A percentile compares a stretch with the other conserved stretches of the same genome.
These are phyloP conservation scores for Luperina nickerlii DNA, from an alignment of 2,888 invertebrate genomes.

Conservation along the genomic window DNA sequence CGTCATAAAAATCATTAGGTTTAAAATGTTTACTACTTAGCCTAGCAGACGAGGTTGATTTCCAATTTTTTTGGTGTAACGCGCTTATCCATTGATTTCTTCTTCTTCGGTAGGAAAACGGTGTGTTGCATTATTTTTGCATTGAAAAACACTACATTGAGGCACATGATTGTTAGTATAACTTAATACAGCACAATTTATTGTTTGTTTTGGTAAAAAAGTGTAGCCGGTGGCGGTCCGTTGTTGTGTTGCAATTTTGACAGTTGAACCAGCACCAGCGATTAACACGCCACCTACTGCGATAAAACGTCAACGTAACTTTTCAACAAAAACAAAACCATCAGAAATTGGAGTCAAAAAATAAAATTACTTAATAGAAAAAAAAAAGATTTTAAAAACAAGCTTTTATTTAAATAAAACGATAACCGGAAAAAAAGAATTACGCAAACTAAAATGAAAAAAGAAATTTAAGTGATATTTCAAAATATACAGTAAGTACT, in stretches of 20 bases:
- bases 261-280: not conserved
- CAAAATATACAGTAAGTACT: no score
- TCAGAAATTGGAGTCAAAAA: no score
- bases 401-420: no score
- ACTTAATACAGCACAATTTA: not conserved
- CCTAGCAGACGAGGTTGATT: not conserved
- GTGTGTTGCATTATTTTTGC: not conserved
- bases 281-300: not conserved
- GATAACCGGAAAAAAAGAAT: no score
- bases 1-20: not conserved
- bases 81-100: not conserved
- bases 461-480: no score
- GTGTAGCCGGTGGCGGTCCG: no score
- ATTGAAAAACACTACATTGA: not conserved
- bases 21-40: not conserved
- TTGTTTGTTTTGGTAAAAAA: not conserved
- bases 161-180: not conserved
- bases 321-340: not conserved
- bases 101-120: not conserved
- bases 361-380: no score
- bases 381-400: no score
- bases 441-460: no score
- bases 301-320: not conserved
- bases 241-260: not conserved
- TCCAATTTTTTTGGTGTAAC: not conserved